Conservation (phyloP, 2,797 vertebrate species). For the Emydoidea blandingii region DNA sequence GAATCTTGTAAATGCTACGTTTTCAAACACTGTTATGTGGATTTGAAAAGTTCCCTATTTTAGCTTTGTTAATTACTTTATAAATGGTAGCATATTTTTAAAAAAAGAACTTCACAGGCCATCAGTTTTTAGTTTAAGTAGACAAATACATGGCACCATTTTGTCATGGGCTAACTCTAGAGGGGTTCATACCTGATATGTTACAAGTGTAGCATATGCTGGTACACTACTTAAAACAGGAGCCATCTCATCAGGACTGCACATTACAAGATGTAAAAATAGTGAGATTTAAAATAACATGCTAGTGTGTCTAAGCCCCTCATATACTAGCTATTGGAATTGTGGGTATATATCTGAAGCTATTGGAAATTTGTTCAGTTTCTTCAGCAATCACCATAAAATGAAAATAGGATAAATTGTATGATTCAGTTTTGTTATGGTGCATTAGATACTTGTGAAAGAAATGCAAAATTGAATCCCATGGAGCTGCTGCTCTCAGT, state of each 20-base stretch:
- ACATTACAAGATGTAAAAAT: not conserved
- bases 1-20: not conserved
- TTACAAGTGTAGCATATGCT: not conserved
- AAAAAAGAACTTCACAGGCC: not conserved
- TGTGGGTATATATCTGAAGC: not conserved
- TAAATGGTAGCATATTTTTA: not conserved
- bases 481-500: not conserved
- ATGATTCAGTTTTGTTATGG: not conserved
- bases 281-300: not conserved
- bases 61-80: not conserved
- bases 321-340: not conserved
- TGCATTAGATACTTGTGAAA: not conserved
- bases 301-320: not conserved
- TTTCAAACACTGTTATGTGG: not conserved
- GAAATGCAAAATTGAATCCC: not conserved
- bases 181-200: not conserved
- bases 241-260: not conserved
- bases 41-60: not conserved
- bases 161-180: not conserved
- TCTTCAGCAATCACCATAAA: not conserved
- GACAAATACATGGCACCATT: not conserved
- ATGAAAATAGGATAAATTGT: not conserved
- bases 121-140: not conserved
- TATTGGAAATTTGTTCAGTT: not conserved
- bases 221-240: not conserved